Base-by-base conservation (phyloP, 2,888 invertebrate species). In the Ditula angustiorana region DNA sequence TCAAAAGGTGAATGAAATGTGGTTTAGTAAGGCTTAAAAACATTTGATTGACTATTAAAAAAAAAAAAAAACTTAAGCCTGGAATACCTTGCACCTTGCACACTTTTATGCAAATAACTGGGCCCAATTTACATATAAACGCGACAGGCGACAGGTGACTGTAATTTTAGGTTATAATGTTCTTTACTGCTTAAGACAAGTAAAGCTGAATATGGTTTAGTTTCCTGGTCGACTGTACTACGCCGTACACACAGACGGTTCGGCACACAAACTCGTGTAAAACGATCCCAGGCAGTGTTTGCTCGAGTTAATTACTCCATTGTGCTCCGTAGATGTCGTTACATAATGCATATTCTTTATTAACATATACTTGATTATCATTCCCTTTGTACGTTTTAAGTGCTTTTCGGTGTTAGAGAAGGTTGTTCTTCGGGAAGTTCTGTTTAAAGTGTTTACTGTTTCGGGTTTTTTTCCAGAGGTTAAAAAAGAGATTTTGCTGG, bases 251-350 rank as follows among this genome's bases (percentile, higher is more conserved):
- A 16, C 49, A 49, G 26, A 10, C 49, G 28, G 49, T 2, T n/a
- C 3, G 10, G 4, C 24, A 16, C 23, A 24, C 28, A 16, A 8
- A 8, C 28, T 26, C 19, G 19, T 30, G 28, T 16, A 28, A 19
- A 50, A 30, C 50, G 16, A n/a, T 41, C 41, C 19, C n/a, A 2
- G 10, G 46, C 49, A 55, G 71, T 86, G 82, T 85, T 85, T 84
- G 78, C 75, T 64, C 72, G 67, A 67, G 77, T 74, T 86, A 86
- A 87, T 87, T 83, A 82, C 77, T 55, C 69, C 72, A 78, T 79
- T 77, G 79, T 79, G 73, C 74, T 41, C 19, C 74, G 74, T 76
- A 50, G 57, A 58, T 53, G 46, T 53, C 53, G 53, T 64, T 58
- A 64, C 64, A 64, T 64, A 64, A 59, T 64, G 64, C 59, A 64